Conservation (phyloP, 2,113 vertebrate species). For the Brienomyrus longianalis region DNA sequence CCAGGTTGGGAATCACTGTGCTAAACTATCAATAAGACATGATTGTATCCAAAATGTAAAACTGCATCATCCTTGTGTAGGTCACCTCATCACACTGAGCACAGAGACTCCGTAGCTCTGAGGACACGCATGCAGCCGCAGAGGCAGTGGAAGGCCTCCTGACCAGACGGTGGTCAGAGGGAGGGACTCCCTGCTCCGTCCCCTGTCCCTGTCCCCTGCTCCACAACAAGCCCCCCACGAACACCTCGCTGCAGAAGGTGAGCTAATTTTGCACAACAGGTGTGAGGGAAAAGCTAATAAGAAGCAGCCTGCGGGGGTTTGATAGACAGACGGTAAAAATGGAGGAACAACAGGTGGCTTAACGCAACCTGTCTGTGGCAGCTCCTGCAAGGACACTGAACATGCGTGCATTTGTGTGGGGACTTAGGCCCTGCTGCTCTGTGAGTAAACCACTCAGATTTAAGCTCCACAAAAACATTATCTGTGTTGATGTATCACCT, state of each 20-base stretch:
- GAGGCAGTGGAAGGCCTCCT: background rate
- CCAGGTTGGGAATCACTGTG: background rate
- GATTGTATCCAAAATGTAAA: background rate
- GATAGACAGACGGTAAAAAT: background rate
- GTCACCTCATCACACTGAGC: background rate
- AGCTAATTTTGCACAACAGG: conserved; percentile 7
- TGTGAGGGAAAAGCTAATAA: background rate
- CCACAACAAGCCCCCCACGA: background rate
- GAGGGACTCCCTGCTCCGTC: background rate
- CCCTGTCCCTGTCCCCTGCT: background rate
- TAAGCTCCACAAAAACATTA: background rate
- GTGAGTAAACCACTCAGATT: background rate
- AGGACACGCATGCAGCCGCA: background rate
- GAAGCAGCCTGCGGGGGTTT: background rate
- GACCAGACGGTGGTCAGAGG: background rate
- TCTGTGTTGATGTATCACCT: background rate
- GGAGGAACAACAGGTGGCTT: background rate
- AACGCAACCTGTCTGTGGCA: background rate
- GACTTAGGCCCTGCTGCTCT: background rate
- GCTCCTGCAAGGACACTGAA: background rate
- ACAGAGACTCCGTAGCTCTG: background rate
- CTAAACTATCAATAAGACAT: background rate
- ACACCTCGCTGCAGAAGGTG: background rate
- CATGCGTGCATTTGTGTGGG: background rate
- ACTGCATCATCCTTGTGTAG: background rate